phyloP scores from a whole-genome alignment of 2,888 invertebrate species.

The Drosophila koepferae region DNA sequence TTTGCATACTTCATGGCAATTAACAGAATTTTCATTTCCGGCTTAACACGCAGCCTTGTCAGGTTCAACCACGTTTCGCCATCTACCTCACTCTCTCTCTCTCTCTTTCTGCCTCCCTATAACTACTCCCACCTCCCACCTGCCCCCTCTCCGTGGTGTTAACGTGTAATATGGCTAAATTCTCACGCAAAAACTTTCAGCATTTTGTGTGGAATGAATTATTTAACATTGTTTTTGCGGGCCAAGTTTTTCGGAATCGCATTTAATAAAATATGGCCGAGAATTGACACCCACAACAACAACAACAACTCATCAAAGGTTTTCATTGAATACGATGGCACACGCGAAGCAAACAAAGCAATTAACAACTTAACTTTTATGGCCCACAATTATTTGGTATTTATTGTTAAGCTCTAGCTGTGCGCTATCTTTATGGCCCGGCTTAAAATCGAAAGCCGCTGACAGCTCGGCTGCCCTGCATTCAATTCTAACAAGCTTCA shows the following conservation, averaged over 20 bases:
- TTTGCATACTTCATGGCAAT: constrained; percentile 76
- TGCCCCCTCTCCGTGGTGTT: constrained; percentile 13
- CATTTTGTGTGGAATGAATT: constrained; percentile 65
- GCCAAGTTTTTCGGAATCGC: constrained; percentile 39
- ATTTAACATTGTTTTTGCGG: constrained; percentile 70
- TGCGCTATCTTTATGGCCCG: constrained; percentile 60
- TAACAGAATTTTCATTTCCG: constrained; percentile 74
- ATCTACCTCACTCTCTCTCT: background rate
- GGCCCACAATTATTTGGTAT: constrained; percentile 74
- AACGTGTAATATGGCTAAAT: constrained; percentile 72
- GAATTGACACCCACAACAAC: constrained; percentile 47
- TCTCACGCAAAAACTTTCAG: constrained; percentile 76
- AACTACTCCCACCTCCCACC: background rate
- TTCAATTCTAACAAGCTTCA: constrained; percentile 21
- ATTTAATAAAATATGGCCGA: constrained; percentile 63
- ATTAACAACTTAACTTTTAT: constrained; percentile 78
- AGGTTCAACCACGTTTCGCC: background rate
- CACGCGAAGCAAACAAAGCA: constrained; percentile 60
- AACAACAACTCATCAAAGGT: constrained; percentile 52
- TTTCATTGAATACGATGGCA: constrained; percentile 44
- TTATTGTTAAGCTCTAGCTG: constrained; percentile 64
- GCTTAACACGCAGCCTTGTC: constrained; percentile 66
- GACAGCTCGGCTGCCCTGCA: constrained; percentile 40
- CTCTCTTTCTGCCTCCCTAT: background rate
- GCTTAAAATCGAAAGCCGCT: constrained; percentile 65